These are phyloP conservation scores for Sinodicranocentrus sp. DNA, from an alignment of 2,888 invertebrate genomes.

Conservation along the genomic window DNA sequence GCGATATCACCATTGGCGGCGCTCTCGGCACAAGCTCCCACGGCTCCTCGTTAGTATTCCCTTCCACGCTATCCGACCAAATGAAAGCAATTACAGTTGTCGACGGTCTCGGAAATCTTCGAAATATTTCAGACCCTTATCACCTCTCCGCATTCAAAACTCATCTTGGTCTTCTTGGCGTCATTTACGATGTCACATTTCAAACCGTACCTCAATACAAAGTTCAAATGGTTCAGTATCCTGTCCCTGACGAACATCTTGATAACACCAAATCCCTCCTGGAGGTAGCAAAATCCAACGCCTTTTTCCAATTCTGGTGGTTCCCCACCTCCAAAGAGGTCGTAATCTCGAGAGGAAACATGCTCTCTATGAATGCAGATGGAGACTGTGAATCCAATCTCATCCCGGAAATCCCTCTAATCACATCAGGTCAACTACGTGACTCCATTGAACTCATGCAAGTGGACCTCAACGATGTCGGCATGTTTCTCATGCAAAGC, in stretches of 20 bases:
- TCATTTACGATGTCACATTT: conserved; percentile 4
- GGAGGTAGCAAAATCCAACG: neutral
- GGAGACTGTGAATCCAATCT: conserved; percentile 10
- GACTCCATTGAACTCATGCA: neutral
- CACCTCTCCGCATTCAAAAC: neutral
- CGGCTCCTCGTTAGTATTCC: neutral
- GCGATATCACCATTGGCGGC: conserved; percentile 19
- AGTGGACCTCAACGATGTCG: neutral
- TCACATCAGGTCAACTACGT: neutral
- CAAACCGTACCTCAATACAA: conserved; percentile 23
- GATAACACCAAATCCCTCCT: neutral
- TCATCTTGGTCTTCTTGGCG: conserved; percentile 32
- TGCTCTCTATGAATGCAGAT: neutral
- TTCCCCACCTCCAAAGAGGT: conserved; percentile 37
- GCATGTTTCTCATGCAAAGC: neutral
- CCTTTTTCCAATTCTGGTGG: conserved; percentile 35
- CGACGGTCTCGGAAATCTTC: conserved; percentile 18
- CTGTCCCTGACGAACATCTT: neutral
- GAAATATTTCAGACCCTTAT: neutral
- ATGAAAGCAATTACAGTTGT: neutral
- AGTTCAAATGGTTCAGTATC: neutral
- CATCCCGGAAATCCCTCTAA: neutral
- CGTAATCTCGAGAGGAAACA: conserved; percentile 6
- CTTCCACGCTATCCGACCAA: neutral
- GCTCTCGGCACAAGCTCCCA: conserved; percentile 18